Conservation (phyloP, 2,113 vertebrate species). For the Oryzias javanicus region DNA sequence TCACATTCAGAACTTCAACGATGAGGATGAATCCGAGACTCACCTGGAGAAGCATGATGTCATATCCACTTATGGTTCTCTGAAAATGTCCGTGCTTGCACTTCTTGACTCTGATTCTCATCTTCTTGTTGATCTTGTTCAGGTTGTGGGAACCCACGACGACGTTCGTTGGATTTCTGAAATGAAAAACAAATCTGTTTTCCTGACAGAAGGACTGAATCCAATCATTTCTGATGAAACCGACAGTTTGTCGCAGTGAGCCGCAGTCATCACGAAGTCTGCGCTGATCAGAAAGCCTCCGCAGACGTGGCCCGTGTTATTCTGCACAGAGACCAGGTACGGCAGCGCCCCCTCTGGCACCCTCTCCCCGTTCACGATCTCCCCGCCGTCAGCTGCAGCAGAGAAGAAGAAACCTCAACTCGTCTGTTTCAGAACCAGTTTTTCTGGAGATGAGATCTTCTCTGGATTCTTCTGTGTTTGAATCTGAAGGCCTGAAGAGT, state of each 20-base stretch:
- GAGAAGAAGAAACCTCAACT: not conserved
- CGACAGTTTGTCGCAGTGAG: slow-evolving; percentile 47
- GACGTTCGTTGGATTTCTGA: slow-evolving; percentile 24
- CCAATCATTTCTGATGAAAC: not conserved
- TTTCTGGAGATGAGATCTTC: too few relatives aligned
- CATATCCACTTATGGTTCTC: accelerated
- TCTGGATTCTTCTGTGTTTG: too few relatives aligned
- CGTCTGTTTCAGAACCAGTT: accelerated
- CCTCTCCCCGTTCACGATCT: slow-evolving; percentile 71
- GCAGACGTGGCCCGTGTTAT: slow-evolving; percentile 29
- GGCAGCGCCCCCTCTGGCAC: slow-evolving; percentile 51
- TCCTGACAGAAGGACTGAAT: not conserved
- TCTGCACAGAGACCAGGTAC: slow-evolving; percentile 71
- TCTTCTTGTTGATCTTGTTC: slow-evolving; percentile 6
- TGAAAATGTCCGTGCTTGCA: slow-evolving; percentile 30
- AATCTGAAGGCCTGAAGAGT: too few relatives aligned
- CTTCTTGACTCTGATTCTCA: slow-evolving; percentile 24
- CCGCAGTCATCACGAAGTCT: slow-evolving; percentile 72
- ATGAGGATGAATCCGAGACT: not conserved
- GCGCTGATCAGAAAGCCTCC: slow-evolving; percentile 69
- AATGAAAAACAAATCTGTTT: not conserved
- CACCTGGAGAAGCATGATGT: slow-evolving; percentile 78
- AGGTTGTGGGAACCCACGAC: slow-evolving; percentile 67
- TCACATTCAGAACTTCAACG: not conserved
- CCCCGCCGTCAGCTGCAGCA: slow-evolving; percentile 8